Evolutionary conservation across 1,140 invertebrate genomes (phyloP), one percentile per base, ranked within the genome.

Genomic region (Heliconius nattereri): DNA sequence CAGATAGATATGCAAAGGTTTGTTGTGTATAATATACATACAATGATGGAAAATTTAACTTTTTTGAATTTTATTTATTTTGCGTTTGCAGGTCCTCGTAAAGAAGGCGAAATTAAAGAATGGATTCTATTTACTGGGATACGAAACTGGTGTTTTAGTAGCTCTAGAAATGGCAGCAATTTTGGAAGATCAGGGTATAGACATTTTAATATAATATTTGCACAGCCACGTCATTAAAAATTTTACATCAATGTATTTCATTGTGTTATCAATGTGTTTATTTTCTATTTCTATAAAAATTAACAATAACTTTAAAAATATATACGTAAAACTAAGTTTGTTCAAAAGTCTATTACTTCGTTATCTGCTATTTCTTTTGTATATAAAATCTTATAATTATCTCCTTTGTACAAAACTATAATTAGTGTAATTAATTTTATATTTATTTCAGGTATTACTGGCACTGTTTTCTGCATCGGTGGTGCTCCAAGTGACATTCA

Each of bases 131-230:
- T 49, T 92, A 16, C 35, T 92, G 52, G 90, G 91, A 8, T 91
- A 90, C 75, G 89, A 90, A 81, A 84, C 84, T 71, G 90, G 90
- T 8, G 83, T 89, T 13, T 79, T 89, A 9, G 77, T 90, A 29
- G 90, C 87, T 3, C 84, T 93, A 35, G 91, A 93, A 85, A 85
- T 92, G 37, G 90, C 89, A 23, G 80, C 85, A 2, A 87, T 90
- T 26, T 80, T 93, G 9, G 91, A 93, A 85, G 81, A 88, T 5
- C 74, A 84, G 70, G 90, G 91, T 93, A 87, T 11, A 35, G 8
- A 16, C n/a, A 29, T 66, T 72, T 29, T 20, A 19, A 5, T 71
- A 71, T 71, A 52, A 7, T 19, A 19, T 20, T 52, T 52, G 1
- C 49, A 20, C 19, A 7, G 1, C 6, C 3, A 45, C 13, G 1